Base-by-base conservation (phyloP, 2,113 vertebrate genomes). In the Datnioides undecimradiatus region DNA sequence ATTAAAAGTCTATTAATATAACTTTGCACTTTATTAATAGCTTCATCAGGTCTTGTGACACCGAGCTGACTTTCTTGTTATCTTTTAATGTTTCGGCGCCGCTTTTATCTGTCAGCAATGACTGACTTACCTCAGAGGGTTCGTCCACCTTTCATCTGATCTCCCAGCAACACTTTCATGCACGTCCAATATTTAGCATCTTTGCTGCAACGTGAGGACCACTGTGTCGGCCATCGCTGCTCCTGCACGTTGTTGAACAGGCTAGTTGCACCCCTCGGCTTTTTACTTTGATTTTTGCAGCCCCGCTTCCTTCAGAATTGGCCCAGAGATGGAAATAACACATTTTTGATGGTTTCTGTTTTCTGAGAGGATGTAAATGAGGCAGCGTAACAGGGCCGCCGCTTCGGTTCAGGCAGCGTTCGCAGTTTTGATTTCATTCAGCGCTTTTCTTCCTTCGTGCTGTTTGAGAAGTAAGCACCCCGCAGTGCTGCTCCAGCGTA, bases 381-480 rank as follows among this genome's bases (percentile, higher is more conserved):
- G 65, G 14, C 29, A 2, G 1, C 29, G 60, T 66, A 72, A 52
- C 82, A 52, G 66, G 76, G 77, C 74, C 73, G 55, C 25, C 0
- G 11, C 16, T 72, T 74, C 13, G 69, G 65, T 80, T 80, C 25
- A 59, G 76, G 77, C 60, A 36, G 55, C 46, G 4, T 76, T 83
- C n/a, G 17, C 54, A 54, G 73, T 73, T 86, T 65, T 88, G 58
- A 82, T 84, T 86, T 77, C 41, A 68, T 80, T 89, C 73, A 65
- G 1, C 9, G 55, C 52, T 54, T 69, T 58, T 58, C 23, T 65
- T 38, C 60, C 38, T 16, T 78, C 84, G 55, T 2, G 69, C 74
- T 76, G 87, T 80, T 83, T 86, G 45, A 88, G 73, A 87, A 82
- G 82, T 70, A 54, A 78, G 82, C 73, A 8, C 79, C 90, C 85